Evolutionary conservation across 2,113 vertebrate species (phyloP).

Genomic region (Trochalopteron elliotii): DNA sequence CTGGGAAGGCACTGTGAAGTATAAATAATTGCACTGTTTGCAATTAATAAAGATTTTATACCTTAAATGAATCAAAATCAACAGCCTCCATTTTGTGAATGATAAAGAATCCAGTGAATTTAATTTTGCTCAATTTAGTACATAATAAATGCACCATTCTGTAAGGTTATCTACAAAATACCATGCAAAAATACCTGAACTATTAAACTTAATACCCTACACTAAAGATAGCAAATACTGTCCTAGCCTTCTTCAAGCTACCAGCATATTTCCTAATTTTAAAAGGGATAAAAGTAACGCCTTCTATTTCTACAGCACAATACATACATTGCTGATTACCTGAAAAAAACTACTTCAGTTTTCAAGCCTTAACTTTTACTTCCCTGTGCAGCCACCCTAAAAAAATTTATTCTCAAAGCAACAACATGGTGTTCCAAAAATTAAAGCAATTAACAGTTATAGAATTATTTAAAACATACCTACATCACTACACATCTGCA

Average conservation of each 20-base stretch:
- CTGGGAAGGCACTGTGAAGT: slow-evolving; percentile 98
- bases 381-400: slow-evolving; percentile 66
- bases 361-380: slow-evolving; percentile 68
- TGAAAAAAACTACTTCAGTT: slow-evolving; percentile 71
- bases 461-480: slow-evolving; percentile 68
- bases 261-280: slow-evolving; percentile 55
- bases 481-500: slow-evolving; percentile 62
- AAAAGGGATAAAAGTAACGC: slow-evolving; percentile 69
- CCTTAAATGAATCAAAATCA: slow-evolving; percentile 86
- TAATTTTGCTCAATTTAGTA: slow-evolving; percentile 69
- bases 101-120: slow-evolving; percentile 81
- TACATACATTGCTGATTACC: slow-evolving; percentile 75
- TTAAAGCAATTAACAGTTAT: slow-evolving; percentile 62
- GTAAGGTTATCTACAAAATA: slow-evolving; percentile 74
- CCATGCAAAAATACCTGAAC: slow-evolving; percentile 81
- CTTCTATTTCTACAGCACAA: slow-evolving; percentile 73
- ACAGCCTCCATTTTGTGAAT: slow-evolving; percentile 89
- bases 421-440: slow-evolving; percentile 65
- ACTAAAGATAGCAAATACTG: slow-evolving; percentile 64
- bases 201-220: slow-evolving; percentile 73
- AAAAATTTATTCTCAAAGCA: slow-evolving; percentile 62
- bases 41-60: slow-evolving; percentile 96
- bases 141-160: slow-evolving; percentile 78
- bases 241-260: slow-evolving; percentile 70
- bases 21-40: slow-evolving; percentile 97